phyloP scores from a whole-genome alignment of 2,888 invertebrate species.

The Troides oblongomaculatus region DNA sequence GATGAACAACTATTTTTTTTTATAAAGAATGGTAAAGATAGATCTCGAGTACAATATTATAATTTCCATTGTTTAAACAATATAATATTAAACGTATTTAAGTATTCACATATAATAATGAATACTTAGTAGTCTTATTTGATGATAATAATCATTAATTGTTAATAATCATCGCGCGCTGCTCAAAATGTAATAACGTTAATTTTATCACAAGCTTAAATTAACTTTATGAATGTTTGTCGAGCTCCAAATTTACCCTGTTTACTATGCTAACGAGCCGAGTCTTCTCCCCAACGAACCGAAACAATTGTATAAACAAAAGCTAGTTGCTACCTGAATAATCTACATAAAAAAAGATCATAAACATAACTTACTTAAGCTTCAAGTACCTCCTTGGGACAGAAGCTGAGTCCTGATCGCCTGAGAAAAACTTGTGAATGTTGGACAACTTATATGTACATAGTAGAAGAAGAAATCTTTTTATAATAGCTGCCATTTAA shows the following conservation, averaged over 20 bases:
- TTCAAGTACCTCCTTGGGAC: no score
- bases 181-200: background rate
- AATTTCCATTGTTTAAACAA: no score
- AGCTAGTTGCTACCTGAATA: slow-evolving; percentile 1
- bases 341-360: background rate
- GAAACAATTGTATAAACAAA: slow-evolving; percentile 18
- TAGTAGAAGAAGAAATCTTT: no score
- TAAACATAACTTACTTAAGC: background rate
- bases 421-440: no score
- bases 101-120: background rate
- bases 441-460: no score
- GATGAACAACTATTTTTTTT: no score
- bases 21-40: no score
- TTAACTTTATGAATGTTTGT: slow-evolving; percentile 9
- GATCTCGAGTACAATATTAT: no score
- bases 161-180: background rate
- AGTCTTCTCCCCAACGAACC: slow-evolving; percentile 12
- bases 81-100: no score
- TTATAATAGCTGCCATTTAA: no score
- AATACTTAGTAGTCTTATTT: background rate
- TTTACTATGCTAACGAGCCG: slow-evolving; percentile 20
- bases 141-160: background rate
- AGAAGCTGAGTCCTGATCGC: no score
- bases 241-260: slow-evolving; percentile 8
- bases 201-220: background rate